Conservation (phyloP, 2,797 vertebrate species). For the Margarornis squamiger region DNA sequence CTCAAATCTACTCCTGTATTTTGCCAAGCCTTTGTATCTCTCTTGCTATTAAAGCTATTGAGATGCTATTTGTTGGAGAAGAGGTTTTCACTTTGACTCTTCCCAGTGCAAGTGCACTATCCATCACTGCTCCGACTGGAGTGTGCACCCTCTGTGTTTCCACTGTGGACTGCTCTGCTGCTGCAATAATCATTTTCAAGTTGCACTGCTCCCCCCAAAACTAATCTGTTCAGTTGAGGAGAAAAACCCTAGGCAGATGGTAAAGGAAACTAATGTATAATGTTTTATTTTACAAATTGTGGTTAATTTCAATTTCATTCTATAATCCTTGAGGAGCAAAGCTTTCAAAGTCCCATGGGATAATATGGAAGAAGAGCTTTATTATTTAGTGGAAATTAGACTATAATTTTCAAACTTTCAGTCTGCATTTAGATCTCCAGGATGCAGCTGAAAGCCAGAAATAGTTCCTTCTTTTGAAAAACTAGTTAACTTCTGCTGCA, state of each 20-base stretch:
- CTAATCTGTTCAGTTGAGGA: conserved; percentile 6
- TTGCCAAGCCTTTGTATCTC: not conserved
- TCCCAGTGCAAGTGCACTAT: not conserved
- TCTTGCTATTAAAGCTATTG: not conserved
- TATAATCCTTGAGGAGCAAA: conserved; percentile 18
- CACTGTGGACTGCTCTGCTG: not conserved
- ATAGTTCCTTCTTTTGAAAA: not conserved
- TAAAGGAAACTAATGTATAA: conserved; percentile 20
- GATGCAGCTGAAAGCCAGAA: not conserved
- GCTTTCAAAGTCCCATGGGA: not conserved
- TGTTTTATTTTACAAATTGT: conserved; percentile 44
- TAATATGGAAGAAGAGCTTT: not conserved
- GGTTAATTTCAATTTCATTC: conserved; percentile 55
- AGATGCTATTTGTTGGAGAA: not conserved
- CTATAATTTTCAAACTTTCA: not conserved
- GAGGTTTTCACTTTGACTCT: not conserved
- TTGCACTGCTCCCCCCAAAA: conserved; percentile 17
- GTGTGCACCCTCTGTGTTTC: not conserved
- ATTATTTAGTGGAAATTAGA: not conserved
- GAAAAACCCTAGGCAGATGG: conserved; percentile 2
- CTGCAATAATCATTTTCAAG: not conserved
- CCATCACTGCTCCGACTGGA: not conserved
- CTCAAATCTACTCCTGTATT: not conserved
- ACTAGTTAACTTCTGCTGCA: not conserved
- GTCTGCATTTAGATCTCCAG: not conserved